Evolutionary conservation across 2,113 vertebrate genomes (phyloP), one percentile per base, ranked within the genome.

Genomic region (Ondatra zibethicus): DNA sequence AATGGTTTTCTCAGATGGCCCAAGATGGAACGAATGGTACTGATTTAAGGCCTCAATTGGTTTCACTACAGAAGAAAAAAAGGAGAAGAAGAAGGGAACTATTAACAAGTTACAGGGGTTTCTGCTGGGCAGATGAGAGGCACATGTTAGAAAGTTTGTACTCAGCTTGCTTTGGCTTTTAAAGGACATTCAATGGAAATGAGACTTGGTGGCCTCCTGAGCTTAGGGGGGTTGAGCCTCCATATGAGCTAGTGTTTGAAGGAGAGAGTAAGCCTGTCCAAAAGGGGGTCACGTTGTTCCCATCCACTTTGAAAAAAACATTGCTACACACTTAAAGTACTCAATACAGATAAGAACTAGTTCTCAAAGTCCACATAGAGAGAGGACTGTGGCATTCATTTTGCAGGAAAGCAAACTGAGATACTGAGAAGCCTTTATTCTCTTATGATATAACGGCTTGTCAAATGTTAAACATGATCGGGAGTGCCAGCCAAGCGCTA

Each of bases 1-100:
- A 95, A 96, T 90, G 92, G 36, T 68, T 98, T 98, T 98, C 96
- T 98, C 21, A 42, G 92, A 96, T 95, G 92, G 96, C 82, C 95
- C 14, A 0, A 0, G 0, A 95, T 96, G 70, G 93, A 97, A 63
- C 0, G 33, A 94, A 96, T 7, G 0, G 86, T 65, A 45, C 68
- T 96, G 97, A 97, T 97, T 97, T 97, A 98, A 98, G 87, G 87
- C 87, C 97, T 98, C 92, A 63, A 47, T 72, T 97, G 97, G 96
- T 97, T 98, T 97, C 88, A 82, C 94, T 97, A 94, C 84, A 96
- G 96, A 97, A 95, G 91, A 92, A 94, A 76, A 55, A 33, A 97
- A 96, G 85, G 91, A 82, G 5, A 84, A 61, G 7, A 52, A 50
- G 52, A 36, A 39, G 82, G 50, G 70, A 76, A 95, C 77, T 17